Evolutionary conservation across 2,888 invertebrate genomes (phyloP), one percentile per base, ranked within the genome.

Genomic region (Aleiodes testaceus): DNA sequence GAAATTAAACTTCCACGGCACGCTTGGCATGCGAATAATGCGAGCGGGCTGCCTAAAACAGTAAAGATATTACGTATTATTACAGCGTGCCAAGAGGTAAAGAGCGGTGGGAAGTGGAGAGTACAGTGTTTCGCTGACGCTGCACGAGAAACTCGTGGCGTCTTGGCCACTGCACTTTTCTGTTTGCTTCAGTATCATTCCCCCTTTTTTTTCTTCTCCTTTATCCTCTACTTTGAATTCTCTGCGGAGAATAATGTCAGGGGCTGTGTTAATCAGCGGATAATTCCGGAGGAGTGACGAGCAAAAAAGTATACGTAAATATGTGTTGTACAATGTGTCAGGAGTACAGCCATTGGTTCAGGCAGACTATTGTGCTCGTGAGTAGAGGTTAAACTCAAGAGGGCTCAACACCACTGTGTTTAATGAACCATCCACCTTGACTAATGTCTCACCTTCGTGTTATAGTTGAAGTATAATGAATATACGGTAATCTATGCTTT

Each of bases 41-140:
- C 82, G 80, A 82, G 81, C 79, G 81, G 61, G 79, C 82, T 84
- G 84, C 82, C 84, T 84, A 84, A 84, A 84, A 84, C 83, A 84
- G 83, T 84, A 82, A 84, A 84, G 84, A 84, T 84, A 84, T 84
- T 84, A 84, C 83, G 84, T 83, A 84, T 84, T 84, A 83, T 84
- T 84, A 83, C 83, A 81, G 80, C 80, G 80, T 82, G 80, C 80
- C 82, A 79, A 36, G 36, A 26, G 36, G 36, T 7, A 36, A 36
- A 36, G 36, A 9, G 79, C 79, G 79, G 71, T 72, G 70, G 42
- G 26, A 45, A 59, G 69, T 16, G 55, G 70, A 61, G 26, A 59
- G 65, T 30, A 49, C 52, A 22, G 30, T 20, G 52, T 14, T 50
- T 49, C 42, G 71, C 67, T 71, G 71, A 71, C 61, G 61, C 26